Evolutionary conservation across 2,113 vertebrate species (phyloP).

Genomic region (Australoheros scitulus): DNA sequence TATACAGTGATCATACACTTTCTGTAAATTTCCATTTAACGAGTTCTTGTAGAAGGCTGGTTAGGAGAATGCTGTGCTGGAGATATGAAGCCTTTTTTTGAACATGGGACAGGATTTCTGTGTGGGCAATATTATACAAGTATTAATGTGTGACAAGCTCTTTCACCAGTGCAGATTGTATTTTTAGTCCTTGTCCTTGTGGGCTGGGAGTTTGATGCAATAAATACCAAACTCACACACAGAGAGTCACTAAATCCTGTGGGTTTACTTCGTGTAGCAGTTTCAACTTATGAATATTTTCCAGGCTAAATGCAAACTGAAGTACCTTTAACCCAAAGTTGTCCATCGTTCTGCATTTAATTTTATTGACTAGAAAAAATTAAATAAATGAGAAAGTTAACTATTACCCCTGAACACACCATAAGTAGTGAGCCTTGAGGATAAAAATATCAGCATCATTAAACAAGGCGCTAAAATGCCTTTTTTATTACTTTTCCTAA

Average conservation of each 20-base stretch:
- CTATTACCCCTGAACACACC: background rate
- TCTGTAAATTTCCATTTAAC: too few species aligned
- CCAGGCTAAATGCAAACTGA: background rate
- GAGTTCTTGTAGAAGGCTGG: background rate
- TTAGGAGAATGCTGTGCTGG: background rate
- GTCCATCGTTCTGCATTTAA: background rate
- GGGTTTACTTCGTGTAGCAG: constrained; percentile 5
- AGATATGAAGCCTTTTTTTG: background rate
- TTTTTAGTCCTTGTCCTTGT: background rate
- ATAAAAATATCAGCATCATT: constrained; percentile 44
- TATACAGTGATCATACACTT: background rate
- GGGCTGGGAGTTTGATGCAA: background rate
- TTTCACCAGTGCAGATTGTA: constrained; percentile 1
- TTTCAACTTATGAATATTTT: constrained; percentile 12
- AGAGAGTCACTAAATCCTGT: background rate
- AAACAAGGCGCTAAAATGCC: constrained; percentile 10
- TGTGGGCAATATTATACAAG: background rate
- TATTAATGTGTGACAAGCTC: background rate
- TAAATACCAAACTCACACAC: background rate
- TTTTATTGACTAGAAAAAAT: background rate
- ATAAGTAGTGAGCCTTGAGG: constrained; percentile 4
- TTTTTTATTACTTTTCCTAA: constrained; percentile 7
- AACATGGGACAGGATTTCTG: constrained; percentile 2
- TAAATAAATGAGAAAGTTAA: background rate
- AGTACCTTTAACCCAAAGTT: background rate